Evolutionary conservation across 1,140 invertebrate genomes (phyloP).

Genomic region (Riptortus pedestris): DNA sequence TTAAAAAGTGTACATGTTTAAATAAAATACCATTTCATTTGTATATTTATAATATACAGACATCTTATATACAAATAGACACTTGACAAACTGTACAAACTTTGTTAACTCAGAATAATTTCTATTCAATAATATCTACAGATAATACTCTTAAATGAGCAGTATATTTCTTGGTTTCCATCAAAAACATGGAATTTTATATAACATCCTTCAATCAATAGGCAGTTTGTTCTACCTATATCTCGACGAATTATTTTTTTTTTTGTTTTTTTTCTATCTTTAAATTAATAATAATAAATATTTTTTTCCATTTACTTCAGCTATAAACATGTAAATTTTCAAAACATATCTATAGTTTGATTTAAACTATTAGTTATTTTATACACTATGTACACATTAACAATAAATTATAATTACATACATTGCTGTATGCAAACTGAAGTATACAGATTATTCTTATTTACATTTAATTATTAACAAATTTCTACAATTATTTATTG

Average conservation of each 20-base stretch:
- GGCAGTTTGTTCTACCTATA: not conserved
- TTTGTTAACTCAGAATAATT: not conserved
- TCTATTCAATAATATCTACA: conserved; percentile 11
- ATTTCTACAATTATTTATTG: conserved; percentile 9
- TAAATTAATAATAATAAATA: not conserved
- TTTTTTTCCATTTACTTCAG: not conserved
- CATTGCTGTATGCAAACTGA: not conserved
- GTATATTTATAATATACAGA: conserved; percentile 10
- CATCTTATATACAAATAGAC: conserved; percentile 16
- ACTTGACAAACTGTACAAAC: conserved; percentile 10
- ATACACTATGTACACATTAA: not conserved
- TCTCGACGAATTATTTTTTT: not conserved
- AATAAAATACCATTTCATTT: conserved; percentile 15
- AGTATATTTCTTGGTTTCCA: conserved; percentile 2
- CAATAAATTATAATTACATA: conserved; percentile 10
- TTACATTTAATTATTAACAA: conserved; percentile 3
- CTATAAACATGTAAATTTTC: no score
- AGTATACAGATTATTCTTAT: not conserved
- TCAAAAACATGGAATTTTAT: conserved; percentile 7
- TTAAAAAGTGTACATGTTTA: conserved; percentile 16
- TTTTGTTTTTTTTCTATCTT: not conserved
- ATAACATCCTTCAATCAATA: not conserved
- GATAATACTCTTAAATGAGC: not conserved
- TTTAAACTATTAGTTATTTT: conserved; percentile 7
- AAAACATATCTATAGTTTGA: no score